These are phyloP conservation scores for Matsumurasca onukii DNA, from an alignment of 1,140 invertebrate species.

Conservation along the genomic window DNA sequence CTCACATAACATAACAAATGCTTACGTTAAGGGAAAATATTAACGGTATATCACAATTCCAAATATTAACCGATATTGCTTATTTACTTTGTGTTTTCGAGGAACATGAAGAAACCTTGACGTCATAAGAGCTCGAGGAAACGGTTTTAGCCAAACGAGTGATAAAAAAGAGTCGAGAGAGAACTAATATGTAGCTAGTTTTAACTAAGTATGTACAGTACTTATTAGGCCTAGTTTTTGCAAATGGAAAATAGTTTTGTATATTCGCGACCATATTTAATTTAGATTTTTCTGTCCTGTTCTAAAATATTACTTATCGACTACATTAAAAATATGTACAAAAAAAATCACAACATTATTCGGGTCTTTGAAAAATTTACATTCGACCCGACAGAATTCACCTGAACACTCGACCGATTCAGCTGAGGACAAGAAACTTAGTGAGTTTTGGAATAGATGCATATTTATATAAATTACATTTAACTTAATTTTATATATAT, in stretches of 20 bases:
- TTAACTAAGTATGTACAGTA: conserved; percentile 23
- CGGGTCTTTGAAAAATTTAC: background rate
- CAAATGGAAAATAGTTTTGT: conserved; percentile 24
- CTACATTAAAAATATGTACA: conserved; percentile 17
- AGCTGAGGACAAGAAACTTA: conserved; percentile 3
- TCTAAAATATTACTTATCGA: conserved; percentile 22
- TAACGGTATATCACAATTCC: conserved; percentile 15
- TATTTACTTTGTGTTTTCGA: background rate
- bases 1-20: background rate
- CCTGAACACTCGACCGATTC: background rate
- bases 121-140: background rate
- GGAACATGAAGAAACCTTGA: background rate
- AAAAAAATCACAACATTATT: background rate
- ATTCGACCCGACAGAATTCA: background rate
- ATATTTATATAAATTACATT: conserved; percentile 26
- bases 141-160: background rate
- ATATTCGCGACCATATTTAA: conserved; percentile 14
- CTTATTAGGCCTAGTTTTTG: conserved; percentile 23
- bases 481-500: conserved; percentile 28
- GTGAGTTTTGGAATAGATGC: conserved; percentile 17
- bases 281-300: conserved; percentile 6
- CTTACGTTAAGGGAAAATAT: conserved; percentile 9
- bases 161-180: conserved; percentile 18
- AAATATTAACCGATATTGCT: conserved; percentile 22
- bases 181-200: conserved; percentile 21